These are phyloP conservation scores for Drosophila micromelanica DNA, from an alignment of 1,140 invertebrate species.

Conservation along the genomic window DNA sequence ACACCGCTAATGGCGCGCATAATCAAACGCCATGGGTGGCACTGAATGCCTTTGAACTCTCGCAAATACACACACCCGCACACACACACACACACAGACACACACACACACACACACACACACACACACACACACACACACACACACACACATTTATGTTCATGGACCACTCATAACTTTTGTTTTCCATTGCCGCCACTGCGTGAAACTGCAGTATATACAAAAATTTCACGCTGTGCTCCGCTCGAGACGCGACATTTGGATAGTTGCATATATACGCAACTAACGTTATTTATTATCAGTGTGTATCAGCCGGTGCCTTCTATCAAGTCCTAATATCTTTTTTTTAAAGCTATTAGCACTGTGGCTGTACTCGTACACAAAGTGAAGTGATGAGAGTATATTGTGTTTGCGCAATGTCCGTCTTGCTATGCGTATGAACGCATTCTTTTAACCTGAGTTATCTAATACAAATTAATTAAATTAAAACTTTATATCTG, in stretches of 20 bases:
- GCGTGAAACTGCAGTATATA: slow-evolving; percentile 52
- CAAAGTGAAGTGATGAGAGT: not conserved
- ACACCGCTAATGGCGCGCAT: slow-evolving; percentile 83
- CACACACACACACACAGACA: too few species aligned
- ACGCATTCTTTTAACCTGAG: too few species aligned
- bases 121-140: slow-evolving; percentile 11
- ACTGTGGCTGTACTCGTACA: not conserved
- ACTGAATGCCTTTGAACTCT: slow-evolving; percentile 56
- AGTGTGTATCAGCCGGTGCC: slow-evolving; percentile 18
- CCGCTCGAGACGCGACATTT: slow-evolving; percentile 65
- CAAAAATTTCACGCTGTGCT: slow-evolving; percentile 77
- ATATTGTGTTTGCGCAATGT: not conserved
- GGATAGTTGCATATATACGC: slow-evolving; percentile 47
- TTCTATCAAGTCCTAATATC: slow-evolving; percentile 58
- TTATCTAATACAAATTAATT: too few species aligned
- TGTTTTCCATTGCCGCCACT: slow-evolving; percentile 56
- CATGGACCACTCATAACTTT: slow-evolving; percentile 72
- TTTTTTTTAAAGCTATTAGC: slow-evolving; percentile 47
- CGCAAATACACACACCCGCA: slow-evolving; percentile 14
- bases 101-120: slow-evolving; percentile 12
- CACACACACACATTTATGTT: slow-evolving; percentile 14
- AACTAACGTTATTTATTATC: slow-evolving; percentile 21
- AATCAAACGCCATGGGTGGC: slow-evolving; percentile 81
- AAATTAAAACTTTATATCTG: too few species aligned
- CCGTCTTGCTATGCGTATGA: not conserved